These are phyloP conservation scores for Fabriciana adippe DNA, from an alignment of 2,888 invertebrate species.

Conservation along the genomic window DNA sequence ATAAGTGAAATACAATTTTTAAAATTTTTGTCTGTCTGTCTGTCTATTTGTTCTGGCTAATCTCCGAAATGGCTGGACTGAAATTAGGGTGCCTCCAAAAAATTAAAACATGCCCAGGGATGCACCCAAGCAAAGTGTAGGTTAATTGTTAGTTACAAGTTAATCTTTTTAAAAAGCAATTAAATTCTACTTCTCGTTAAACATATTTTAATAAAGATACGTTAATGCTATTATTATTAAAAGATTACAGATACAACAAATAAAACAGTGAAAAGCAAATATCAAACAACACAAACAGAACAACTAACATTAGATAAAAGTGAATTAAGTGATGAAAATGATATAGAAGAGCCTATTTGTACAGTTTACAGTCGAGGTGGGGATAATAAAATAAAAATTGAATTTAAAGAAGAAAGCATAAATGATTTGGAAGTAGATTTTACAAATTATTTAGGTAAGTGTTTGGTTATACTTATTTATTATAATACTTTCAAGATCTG, in stretches of 20 bases:
- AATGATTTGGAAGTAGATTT: conserved; percentile 51
- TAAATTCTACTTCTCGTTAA: no score
- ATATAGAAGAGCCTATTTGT: conserved; percentile 40
- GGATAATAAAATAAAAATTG: conserved; percentile 51
- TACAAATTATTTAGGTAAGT: conserved; percentile 47
- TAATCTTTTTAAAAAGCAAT: no score
- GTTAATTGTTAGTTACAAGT: no score
- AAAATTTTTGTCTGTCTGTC: no score
- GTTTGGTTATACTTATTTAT: conserved; percentile 3
- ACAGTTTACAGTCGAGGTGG: conserved; percentile 38
- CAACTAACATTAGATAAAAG: conserved; percentile 42
- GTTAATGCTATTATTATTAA: conserved; percentile 22
- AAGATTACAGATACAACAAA: conserved; percentile 50
- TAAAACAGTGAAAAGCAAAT: conserved; percentile 42
- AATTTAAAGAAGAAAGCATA: conserved; percentile 54
- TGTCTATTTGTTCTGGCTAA: no score
- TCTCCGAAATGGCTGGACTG: no score
- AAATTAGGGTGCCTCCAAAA: no score
- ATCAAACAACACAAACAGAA: conserved; percentile 43
- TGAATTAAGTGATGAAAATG: conserved; percentile 40
- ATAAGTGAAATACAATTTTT: no score
- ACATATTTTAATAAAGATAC: neutral
- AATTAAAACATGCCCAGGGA: no score
- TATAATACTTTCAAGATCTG: neutral
- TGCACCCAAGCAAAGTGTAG: no score